These are phyloP conservation scores for Bombus huntii DNA, from an alignment of 1,140 invertebrate genomes.

Conservation along the genomic window DNA sequence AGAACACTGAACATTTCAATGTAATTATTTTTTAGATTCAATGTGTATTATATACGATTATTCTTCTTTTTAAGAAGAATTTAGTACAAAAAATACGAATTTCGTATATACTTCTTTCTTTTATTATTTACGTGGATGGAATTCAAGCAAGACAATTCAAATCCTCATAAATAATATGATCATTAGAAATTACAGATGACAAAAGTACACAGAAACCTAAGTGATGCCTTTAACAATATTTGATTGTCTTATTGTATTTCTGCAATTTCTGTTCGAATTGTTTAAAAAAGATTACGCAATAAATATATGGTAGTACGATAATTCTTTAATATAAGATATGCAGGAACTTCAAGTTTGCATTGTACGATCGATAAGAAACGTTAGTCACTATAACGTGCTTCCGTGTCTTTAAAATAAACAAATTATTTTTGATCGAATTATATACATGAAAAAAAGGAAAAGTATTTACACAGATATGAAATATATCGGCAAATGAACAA, in stretches of 20 bases:
- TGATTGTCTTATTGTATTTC: neutral
- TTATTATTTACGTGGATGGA: slow-evolving; percentile 6
- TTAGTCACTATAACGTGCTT: slow-evolving; percentile 21
- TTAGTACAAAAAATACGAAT: slow-evolving; percentile 45
- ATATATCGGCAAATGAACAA: neutral
- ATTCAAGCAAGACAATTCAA: neutral
- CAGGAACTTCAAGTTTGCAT: slow-evolving; percentile 1
- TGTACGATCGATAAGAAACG: slow-evolving; percentile 6
- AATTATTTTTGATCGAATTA: neutral
- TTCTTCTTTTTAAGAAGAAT: neutral
- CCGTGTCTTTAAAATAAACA: neutral
- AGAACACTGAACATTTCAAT: neutral
- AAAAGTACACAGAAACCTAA: neutral
- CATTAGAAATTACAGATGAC: slow-evolving; percentile 5
- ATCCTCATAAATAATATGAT: slow-evolving; percentile 30
- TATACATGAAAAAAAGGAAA: neutral
- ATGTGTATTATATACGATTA: neutral
- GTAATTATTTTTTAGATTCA: neutral
- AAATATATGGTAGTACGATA: neutral
- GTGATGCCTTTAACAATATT: neutral
- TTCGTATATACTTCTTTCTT: slow-evolving; percentile 40
- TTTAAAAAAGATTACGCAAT: neutral
- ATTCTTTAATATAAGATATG: neutral
- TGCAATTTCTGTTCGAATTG: neutral
- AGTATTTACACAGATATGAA: neutral